Base-by-base conservation (phyloP, 2,113 vertebrate species). In the Pseudorectes ferrugineus region DNA sequence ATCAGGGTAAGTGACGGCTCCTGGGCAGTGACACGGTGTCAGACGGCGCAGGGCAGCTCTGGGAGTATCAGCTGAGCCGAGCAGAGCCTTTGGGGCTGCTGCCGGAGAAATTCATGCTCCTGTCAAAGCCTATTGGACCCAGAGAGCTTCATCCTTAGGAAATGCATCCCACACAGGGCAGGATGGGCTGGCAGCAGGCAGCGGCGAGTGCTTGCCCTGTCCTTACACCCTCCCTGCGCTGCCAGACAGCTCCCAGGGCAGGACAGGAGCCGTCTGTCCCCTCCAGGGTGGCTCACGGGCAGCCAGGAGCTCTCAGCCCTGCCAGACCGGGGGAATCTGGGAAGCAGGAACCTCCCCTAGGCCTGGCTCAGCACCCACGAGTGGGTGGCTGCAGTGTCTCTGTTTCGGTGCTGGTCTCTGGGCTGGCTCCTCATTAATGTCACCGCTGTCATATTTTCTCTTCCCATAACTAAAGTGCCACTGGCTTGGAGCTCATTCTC, bases 1-100 rank as follows among this genome's bases (percentile, higher is more conserved):
- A 99, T 94, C 99, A 99, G 98, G 99, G 99, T 99, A 92, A 97
- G 97, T 40, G 16, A 1, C 5, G 28, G 0, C n/a, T 16, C 14
- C 43, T 36, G 72, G 61, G 5, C 33, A 15, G 20, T 7, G 8
- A 2, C 2, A 12, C 0, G 2, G 12, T 0, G 3, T 12, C 58
- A 16, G n/a, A 11, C 31, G 10, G 63, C 0, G 0, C 8, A 0
- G 81, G 3, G 24, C 7, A 4, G 73, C 61, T 43, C 10, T 19
- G 78, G 79, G 36, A 20, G 36, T 0, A 2, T 11, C 52, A 23
- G 38, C 65, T 5, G 18, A n/a, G 28, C 28, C 3, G 26, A 28
- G 48, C 85, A 13, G 67, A 48, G 15, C 71, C 51, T 45, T 10
- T 5, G 54, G 66, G 40, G 74, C 54, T 68, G 43, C 85, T 59